Evolutionary conservation across 2,797 vertebrate genomes (phyloP).

Genomic region (Chaunax sp.): DNA sequence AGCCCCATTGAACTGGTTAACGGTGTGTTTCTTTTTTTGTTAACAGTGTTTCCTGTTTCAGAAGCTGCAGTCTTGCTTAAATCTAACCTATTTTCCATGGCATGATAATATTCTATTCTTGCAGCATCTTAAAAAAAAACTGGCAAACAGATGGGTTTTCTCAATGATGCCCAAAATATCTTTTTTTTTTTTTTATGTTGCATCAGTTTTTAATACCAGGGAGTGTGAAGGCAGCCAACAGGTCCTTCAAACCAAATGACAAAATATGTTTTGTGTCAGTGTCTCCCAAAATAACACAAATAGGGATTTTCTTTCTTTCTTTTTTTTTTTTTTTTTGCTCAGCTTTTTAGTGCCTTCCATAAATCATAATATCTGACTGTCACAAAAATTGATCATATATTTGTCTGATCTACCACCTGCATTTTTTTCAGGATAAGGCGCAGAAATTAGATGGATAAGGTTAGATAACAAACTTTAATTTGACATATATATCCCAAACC

Average conservation of each 20-base stretch:
- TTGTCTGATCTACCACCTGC: no score
- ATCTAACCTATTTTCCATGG: neutral
- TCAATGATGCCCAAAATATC: neutral
- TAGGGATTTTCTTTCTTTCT: neutral
- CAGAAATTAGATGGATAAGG: no score
- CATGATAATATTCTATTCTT: neutral
- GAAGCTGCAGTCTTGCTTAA: neutral
- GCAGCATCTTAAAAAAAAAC: slow-evolving; percentile 4
- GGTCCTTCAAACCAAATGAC: neutral
- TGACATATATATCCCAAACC: no score
- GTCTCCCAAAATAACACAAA: neutral
- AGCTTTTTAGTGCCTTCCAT: neutral
- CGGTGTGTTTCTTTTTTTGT: neutral
- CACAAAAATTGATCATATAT: no score
- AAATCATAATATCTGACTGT: neutral
- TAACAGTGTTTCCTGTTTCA: neutral
- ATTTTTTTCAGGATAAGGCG: no score
- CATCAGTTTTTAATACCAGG: neutral
- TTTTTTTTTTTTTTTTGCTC: neutral
- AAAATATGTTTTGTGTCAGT: neutral
- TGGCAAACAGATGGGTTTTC: neutral
- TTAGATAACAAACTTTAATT: no score
- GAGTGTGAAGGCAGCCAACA: neutral
- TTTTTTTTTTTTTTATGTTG: neutral
- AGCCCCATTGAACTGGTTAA: neutral